Percentiles rank a stretch among this genome's conserved stretches.
Evolutionary conservation across 2,888 invertebrate genomes (phyloP).

Genomic region (Cantharis flavilabris): DNA sequence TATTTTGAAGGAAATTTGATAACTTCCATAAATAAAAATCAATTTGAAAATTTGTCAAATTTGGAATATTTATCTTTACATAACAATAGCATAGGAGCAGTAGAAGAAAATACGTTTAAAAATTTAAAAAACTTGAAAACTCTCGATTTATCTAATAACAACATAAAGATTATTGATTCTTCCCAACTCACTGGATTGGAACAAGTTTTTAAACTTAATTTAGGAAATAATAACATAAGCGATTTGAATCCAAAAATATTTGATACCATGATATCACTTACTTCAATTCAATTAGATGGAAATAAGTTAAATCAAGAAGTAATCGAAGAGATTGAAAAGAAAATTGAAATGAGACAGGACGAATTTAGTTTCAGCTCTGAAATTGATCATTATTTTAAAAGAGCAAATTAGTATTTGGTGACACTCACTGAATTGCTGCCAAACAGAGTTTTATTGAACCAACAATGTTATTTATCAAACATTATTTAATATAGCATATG

Average conservation of each 20-base stretch:
- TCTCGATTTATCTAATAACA: neutral
- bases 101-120: neutral
- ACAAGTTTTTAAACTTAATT: neutral
- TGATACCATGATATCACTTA: neutral
- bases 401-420: neutral
- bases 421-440: neutral
- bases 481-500: neutral
- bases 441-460: neutral
- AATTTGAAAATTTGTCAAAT: neutral
- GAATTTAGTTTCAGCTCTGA: neutral
- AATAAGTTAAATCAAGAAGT: neutral
- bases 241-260: neutral
- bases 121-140: neutral
- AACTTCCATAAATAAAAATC: neutral
- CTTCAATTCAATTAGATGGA: neutral
- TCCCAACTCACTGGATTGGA: neutral
- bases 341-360: neutral
- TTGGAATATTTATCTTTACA: neutral
- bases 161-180: neutral
- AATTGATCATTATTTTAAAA: neutral
- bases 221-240: neutral
- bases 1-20: neutral
- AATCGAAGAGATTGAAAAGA: neutral
- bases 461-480: neutral
- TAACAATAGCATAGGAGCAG: neutral